A percentile compares a stretch with the other conserved stretches of the same genome.
phyloP scores from a whole-genome alignment of 2,797 vertebrate species.

The Sebastes nivosus region DNA sequence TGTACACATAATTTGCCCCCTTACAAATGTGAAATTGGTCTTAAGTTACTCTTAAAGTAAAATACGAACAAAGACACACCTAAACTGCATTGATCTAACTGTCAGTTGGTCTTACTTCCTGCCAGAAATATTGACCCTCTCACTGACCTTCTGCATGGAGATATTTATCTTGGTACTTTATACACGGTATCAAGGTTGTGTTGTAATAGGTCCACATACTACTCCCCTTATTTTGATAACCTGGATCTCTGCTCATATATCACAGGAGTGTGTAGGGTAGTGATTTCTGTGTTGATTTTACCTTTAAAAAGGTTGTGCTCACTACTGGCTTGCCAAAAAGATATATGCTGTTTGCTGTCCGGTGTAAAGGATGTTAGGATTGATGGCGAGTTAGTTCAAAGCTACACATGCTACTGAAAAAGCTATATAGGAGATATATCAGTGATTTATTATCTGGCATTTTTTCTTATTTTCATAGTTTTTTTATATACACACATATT shows the following conservation, averaged over 20 bases:
- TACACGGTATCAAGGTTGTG: background rate
- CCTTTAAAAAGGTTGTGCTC: background rate
- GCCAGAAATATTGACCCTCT: background rate
- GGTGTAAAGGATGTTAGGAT: slow-evolving; percentile 10
- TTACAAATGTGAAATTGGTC: background rate
- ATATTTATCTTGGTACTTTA: background rate
- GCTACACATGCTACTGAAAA: background rate
- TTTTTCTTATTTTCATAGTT: background rate
- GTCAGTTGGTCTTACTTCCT: background rate
- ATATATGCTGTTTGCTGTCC: slow-evolving; percentile 26
- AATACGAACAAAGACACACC: background rate
- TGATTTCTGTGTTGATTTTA: background rate
- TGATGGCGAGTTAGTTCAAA: slow-evolving; percentile 7
- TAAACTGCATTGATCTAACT: background rate
- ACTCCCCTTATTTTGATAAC: background rate
- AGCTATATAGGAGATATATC: background rate
- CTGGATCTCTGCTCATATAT: slow-evolving; percentile 1
- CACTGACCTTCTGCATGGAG: background rate
- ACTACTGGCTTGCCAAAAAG: background rate
- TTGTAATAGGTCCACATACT: background rate
- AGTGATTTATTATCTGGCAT: background rate
- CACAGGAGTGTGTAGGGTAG: background rate
- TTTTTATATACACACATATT: background rate
- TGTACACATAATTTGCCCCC: background rate
- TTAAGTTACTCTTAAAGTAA: background rate